Evolutionary conservation across 1,140 invertebrate genomes (phyloP).

Genomic region (Formica exsecta): DNA sequence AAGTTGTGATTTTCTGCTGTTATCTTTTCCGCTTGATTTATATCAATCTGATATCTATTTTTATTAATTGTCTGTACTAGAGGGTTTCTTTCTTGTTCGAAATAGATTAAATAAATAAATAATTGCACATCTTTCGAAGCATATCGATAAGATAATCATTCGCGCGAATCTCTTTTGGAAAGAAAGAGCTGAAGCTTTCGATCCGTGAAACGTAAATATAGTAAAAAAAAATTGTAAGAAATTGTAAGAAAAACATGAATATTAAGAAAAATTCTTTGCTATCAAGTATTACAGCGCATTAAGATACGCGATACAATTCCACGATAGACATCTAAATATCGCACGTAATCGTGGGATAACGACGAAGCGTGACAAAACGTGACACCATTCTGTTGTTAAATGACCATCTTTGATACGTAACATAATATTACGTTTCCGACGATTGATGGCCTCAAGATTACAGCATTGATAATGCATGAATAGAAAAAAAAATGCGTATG

Average conservation of each 20-base stretch:
- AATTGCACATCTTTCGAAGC: background rate
- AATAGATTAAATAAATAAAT: too few species aligned
- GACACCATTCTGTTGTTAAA: background rate
- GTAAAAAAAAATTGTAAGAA: background rate
- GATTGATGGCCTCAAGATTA: background rate
- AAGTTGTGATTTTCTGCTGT: too few species aligned
- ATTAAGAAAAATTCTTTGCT: constrained; percentile 6
- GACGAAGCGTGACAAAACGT: background rate
- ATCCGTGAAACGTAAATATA: constrained; percentile 13
- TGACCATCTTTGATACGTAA: background rate
- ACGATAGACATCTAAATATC: constrained; percentile 12
- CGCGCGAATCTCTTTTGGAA: background rate
- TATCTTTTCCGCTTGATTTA: too few species aligned
- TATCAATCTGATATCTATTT: too few species aligned
- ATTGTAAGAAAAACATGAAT: too few species aligned
- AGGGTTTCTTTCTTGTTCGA: too few species aligned
- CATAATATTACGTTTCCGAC: background rate
- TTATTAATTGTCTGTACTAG: too few species aligned
- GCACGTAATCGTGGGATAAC: background rate
- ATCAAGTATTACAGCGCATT: constrained; percentile 11
- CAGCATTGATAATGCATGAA: background rate
- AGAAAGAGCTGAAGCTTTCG: constrained; percentile 3
- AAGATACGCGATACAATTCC: background rate
- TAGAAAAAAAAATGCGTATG: background rate
- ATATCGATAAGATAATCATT: background rate